A percentile compares a stretch with the other conserved stretches of the same genome.
These are phyloP conservation scores for Drosophila saltans DNA, from an alignment of 1,140 invertebrate genomes.

Conservation along the genomic window DNA sequence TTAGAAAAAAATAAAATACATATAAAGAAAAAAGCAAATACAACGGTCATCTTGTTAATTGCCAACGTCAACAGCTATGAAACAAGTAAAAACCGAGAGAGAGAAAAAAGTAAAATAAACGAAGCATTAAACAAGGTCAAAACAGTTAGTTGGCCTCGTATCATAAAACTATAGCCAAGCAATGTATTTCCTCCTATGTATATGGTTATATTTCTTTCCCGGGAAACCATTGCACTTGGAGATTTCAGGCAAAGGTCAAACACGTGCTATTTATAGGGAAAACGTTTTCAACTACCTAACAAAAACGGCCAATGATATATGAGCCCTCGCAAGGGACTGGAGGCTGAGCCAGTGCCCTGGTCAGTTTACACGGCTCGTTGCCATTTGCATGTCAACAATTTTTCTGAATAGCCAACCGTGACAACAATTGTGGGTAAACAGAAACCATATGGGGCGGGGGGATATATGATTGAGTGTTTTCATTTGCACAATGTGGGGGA, in stretches of 20 bases:
- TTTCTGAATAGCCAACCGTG: slow-evolving; percentile 58
- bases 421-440: slow-evolving; percentile 70
- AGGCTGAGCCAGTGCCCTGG: slow-evolving; percentile 6
- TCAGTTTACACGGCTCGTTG: slow-evolving; percentile 71
- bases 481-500: background rate
- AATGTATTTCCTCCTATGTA: slow-evolving; percentile 1
- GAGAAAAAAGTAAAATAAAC: background rate
- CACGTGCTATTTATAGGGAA: slow-evolving; percentile 78
- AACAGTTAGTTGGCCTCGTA: slow-evolving; percentile 29
- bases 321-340: slow-evolving; percentile 23
- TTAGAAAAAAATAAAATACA: background rate
- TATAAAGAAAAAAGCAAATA: background rate
- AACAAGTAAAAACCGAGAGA: slow-evolving; percentile 12
- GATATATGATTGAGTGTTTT: slow-evolving; percentile 4
- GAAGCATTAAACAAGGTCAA: slow-evolving; percentile 61
- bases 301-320: slow-evolving; percentile 58
- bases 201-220: slow-evolving; percentile 40
- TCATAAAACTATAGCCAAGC: slow-evolving; percentile 53
- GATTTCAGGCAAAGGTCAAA: slow-evolving; percentile 66
- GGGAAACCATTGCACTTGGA: slow-evolving; percentile 69
- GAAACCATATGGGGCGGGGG: slow-evolving; percentile 56
- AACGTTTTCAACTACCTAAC: slow-evolving; percentile 40
- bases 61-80: slow-evolving; percentile 59
- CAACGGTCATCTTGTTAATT: slow-evolving; percentile 48
- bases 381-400: slow-evolving; percentile 72